Base-by-base conservation (phyloP, 1,140 invertebrate genomes). In the Meteorus sp. region DNA sequence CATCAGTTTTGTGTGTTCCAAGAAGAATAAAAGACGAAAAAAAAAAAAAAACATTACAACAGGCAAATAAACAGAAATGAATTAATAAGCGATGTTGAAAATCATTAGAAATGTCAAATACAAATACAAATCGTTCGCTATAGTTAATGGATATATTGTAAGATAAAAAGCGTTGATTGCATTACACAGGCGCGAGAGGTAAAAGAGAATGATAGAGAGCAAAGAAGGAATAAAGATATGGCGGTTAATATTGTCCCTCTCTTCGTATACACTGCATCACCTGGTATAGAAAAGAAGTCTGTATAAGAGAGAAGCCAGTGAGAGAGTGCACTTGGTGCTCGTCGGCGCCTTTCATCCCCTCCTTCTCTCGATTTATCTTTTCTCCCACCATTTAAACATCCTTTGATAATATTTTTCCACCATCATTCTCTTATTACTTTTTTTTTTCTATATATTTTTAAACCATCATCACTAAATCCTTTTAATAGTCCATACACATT, bases 291-390 rank as follows among this genome's bases (percentile, higher is more conserved):
- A 56, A 58, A 61, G 45, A 50, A 55, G 47, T 31, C 17, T 52
- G 41, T 29, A 27, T 43, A 56, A 54, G 65, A 45, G 63, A 43
- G 59, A 47, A 55, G 61, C 60, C 61, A 39, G n/a, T n/a, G n/a
- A n/a, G n/a, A 58, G 67, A 68, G 68, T 61, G 66, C 62, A 67
- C 66, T 70, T 68, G 69, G 69, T 68, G 55, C 58, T 66, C 70
- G 68, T 70, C 69, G 69, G 69, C 69, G 55, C 58, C 68, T 71
- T 71, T 71, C 62, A 71, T 71, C 69, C 68, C 68, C 61, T 67
- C 69, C 45, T 43, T 33, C 23, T 27, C 15, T 31, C 8, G 27
- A 29, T 29, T 29, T 48, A 17, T 27, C 13, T 39, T 69, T 58
- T 61, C 66, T 62, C 66, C 64, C 61, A 66, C 63, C 53, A 54